Evolutionary conservation across 2,888 invertebrate genomes (phyloP), one percentile per base, ranked within the genome.

Genomic region (Mechanitis messenoides): DNA sequence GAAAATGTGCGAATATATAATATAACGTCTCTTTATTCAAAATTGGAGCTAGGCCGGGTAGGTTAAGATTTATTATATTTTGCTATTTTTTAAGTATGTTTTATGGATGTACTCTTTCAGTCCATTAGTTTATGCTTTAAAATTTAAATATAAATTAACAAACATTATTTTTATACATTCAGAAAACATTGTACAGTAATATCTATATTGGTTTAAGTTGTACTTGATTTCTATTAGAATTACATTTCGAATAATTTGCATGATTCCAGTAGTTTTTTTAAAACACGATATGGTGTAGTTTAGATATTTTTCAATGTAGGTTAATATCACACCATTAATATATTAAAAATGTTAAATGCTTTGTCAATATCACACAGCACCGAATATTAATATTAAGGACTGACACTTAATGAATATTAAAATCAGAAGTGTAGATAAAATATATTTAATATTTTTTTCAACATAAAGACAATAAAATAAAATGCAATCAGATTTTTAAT

Each of bases 31-130:
- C 88, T 85, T 77, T 79, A 76, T 76, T 80, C 74, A 78, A 80
- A 83, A 76, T 77, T 71, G 75, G 86, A 82, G 82, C 87, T 87
- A 88, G 76, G 88, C 86, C 87, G 89, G 89, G 84, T 84, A 79
- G 69, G 74, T 72, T 72, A 74, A 74, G 74, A 65, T 70, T 74
- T 71, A 70, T 68, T 69, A 71, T 62, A 38, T 33, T 72, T 63
- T 65, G 65, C 61, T 33, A 58, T 56, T 55, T 42, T 42, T 63
- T 42, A 60, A 55, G 53, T 50, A 61, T 47, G 45, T 54, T 7
- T 38, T 31, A 33, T 55, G 33, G 31, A 31, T 42, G 9, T 42
- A 42, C 9, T 9, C 42, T 42, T 42, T 42, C 42, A 42, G 31
- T 50, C 47, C 47, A 31, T 50, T 50, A 9, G 2, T 50, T 45